These are phyloP conservation scores for Spheniscus humboldti DNA, from an alignment of 2,797 vertebrate genomes.

Conservation along the genomic window DNA sequence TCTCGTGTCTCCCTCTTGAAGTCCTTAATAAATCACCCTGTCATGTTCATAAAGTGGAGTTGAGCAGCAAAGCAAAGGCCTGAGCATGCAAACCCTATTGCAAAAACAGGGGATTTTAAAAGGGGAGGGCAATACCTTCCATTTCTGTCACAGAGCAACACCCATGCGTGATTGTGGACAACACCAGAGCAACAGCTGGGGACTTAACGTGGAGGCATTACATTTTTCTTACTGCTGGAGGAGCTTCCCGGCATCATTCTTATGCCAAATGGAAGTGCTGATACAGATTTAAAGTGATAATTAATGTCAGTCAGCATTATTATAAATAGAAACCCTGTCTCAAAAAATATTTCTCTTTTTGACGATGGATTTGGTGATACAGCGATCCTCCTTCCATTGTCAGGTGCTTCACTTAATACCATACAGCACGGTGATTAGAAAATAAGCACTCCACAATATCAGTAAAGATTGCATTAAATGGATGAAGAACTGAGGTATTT, in stretches of 20 bases:
- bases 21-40: conserved; percentile 42
- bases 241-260: neutral
- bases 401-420: neutral
- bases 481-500: neutral
- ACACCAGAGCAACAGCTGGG: neutral
- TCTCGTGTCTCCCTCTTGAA: neutral
- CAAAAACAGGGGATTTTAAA: neutral
- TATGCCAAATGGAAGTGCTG: conserved; percentile 3
- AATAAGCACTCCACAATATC: neutral
- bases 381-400: neutral
- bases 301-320: conserved; percentile 23
- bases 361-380: neutral
- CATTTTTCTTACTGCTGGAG: neutral
- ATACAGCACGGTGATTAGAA: neutral
- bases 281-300: neutral
- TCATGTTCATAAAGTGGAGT: neutral
- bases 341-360: neutral
- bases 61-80: neutral
- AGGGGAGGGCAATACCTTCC: neutral
- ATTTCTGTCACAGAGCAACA: neutral
- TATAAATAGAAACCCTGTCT: conserved; percentile 1
- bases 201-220: neutral
- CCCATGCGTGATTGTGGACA: rapidly evolving
- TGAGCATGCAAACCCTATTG: neutral
- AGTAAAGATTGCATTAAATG: neutral